These are phyloP conservation scores for Rhipidura dahli DNA, from an alignment of 2,113 vertebrate genomes.

Conservation along the genomic window DNA sequence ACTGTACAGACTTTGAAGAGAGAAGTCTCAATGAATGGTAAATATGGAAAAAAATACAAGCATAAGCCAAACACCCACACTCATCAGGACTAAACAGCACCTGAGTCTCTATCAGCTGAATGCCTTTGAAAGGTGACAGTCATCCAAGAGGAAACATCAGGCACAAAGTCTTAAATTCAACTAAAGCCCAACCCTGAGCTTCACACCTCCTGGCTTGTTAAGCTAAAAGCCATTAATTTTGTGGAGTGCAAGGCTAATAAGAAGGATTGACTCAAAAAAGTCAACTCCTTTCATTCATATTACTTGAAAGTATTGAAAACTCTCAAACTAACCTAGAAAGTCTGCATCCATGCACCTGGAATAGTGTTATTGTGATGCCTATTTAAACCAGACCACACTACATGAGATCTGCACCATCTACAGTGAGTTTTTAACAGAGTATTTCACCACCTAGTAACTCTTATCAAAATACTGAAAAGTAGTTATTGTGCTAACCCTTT, in stretches of 20 bases:
- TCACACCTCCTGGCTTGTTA: neutral
- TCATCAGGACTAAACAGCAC: neutral
- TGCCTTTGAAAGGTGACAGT: neutral
- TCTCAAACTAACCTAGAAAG: neutral
- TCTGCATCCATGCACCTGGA: neutral
- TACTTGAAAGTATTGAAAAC: neutral
- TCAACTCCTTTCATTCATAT: neutral
- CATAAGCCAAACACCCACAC: neutral
- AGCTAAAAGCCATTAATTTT: neutral
- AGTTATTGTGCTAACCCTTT: neutral
- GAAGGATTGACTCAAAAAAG: neutral
- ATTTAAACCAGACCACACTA: neutral
- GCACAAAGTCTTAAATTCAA: neutral
- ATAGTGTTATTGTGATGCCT: neutral
- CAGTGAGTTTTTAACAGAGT: neutral
- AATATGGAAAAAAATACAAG: neutral
- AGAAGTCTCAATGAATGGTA: neutral
- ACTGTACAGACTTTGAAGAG: neutral
- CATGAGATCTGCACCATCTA: rapidly evolving
- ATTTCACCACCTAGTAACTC: neutral
- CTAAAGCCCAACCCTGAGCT: neutral
- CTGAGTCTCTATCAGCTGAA: neutral
- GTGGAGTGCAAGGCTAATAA: neutral
- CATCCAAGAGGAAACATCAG: neutral
- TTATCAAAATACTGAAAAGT: neutral